Evolutionary conservation across 2,888 invertebrate species (phyloP).

Genomic region (Sericinus montela): DNA sequence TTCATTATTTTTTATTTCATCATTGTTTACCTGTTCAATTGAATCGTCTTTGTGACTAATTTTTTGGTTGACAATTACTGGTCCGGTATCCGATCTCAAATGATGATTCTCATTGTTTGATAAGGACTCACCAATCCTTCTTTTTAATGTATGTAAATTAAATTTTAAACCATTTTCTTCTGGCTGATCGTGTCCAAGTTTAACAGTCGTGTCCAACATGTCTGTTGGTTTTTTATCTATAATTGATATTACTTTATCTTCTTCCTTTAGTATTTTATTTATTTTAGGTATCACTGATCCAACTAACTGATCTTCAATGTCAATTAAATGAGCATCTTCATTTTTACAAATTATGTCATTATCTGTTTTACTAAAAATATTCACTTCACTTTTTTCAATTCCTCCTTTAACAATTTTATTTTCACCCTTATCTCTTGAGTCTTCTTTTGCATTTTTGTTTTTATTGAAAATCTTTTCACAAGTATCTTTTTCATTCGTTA

Average conservation of each 20-base stretch:
- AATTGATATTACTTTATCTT: conserved; percentile 30
- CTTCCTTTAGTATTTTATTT: not conserved
- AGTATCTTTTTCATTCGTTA: not conserved
- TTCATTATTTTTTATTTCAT: too few species aligned
- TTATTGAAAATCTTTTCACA: not conserved
- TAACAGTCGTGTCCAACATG: not conserved
- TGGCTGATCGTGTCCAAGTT: not conserved
- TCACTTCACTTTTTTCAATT: not conserved
- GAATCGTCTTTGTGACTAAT: too few species aligned
- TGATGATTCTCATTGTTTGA: too few species aligned
- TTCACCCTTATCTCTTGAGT: not conserved
- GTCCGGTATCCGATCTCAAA: too few species aligned
- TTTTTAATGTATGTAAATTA: not conserved
- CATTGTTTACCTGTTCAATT: too few species aligned
- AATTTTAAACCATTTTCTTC: not conserved
- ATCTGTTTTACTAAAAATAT: not conserved
- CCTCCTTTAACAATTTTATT: not conserved
- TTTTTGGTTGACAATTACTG: too few species aligned
- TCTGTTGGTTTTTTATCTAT: conserved; percentile 1
- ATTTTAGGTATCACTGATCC: conserved; percentile 34
- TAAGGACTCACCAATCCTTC: too few species aligned
- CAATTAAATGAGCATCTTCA: conserved; percentile 18
- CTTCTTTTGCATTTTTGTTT: conserved; percentile 2
- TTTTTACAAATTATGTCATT: not conserved
- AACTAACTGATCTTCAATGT: conserved; percentile 39